Base-by-base conservation (phyloP, 2,797 vertebrate species). In the Lates japonicus region DNA sequence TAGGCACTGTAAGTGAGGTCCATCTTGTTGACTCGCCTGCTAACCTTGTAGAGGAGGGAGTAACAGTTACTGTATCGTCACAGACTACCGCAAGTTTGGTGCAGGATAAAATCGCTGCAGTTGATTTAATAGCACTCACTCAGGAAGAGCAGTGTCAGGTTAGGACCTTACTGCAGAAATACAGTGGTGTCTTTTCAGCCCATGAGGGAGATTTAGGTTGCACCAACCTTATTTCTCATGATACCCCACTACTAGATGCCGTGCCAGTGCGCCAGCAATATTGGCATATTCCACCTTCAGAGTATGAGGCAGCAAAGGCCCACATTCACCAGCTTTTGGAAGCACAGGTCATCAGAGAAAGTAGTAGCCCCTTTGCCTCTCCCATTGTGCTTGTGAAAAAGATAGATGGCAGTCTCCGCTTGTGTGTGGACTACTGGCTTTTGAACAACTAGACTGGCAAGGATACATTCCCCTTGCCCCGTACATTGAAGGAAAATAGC, bases 131-230 rank as follows among this genome's bases (percentile, higher is more conserved):
- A 2, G 25, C 25, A 29, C 25, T 29, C 25, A 29, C 25, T 29
- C 25, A 29, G 25, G 25, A 29, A 29, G 25, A 29, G 2, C 25
- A 29, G 22, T 4, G 2, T 3, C 7, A 55, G 0, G 49, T 82
- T 0, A 22, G 20, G 7, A 4, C 29, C 0, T 19, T 73, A 1
- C 12, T 72, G 2, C 10, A 19, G 2, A 33, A 44, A 2, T 82
- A 78, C 4, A 3, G 3, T 1, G 13, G 3, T 0, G 46, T 83
- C 1, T 83, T 83, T 7, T 63, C 64, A 1, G 5, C 10, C 0
- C n/a, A 54, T 17, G 65, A 78, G 4, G 55, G 71, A 3, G 71
- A 79, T 5, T 13, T 76, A 17, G 66, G 76, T 0, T 79, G 67
- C 5, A 76, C 66, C 2, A 75, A 44, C 14, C 19, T 66, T 1